Evolutionary conservation across 1,140 invertebrate species (phyloP).

Genomic region (Dinothrombium tinctorium): DNA sequence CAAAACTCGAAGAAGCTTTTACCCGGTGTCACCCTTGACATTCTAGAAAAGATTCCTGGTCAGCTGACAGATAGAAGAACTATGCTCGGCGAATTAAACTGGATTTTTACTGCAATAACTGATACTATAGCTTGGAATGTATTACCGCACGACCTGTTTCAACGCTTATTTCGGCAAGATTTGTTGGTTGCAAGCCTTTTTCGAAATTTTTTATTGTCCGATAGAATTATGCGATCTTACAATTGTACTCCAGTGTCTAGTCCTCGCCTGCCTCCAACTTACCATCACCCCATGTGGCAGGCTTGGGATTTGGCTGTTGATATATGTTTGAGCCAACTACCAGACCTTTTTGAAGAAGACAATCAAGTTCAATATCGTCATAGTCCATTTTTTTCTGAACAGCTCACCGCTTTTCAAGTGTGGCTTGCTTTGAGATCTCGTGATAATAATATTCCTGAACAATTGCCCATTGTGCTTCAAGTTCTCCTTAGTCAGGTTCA

Average conservation of each 20-base stretch:
- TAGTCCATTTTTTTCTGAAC: slow-evolving; percentile 88
- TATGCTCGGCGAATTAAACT: slow-evolving; percentile 94
- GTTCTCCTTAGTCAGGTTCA: slow-evolving; percentile 91
- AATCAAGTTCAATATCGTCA: slow-evolving; percentile 26
- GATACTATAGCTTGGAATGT: slow-evolving; percentile 99
- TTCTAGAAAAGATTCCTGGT: slow-evolving; percentile 85
- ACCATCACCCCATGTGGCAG: slow-evolving; percentile 45
- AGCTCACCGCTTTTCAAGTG: slow-evolving; percentile 89
- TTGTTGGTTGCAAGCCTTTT: slow-evolving; percentile 92
- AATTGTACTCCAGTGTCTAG: slow-evolving; percentile 82
- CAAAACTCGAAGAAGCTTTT: slow-evolving; percentile 57
- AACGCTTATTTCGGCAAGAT: slow-evolving; percentile 89
- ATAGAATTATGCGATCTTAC: slow-evolving; percentile 82
- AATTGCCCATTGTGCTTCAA: slow-evolving; percentile 82
- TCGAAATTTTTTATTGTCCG: slow-evolving; percentile 86
- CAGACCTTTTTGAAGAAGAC: slow-evolving; percentile 36
- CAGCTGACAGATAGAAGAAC: slow-evolving; percentile 79
- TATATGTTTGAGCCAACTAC: slow-evolving; percentile 67
- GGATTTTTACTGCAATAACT: slow-evolving; percentile 99
- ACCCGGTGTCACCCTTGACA: slow-evolving; percentile 48
- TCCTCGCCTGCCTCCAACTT: slow-evolving; percentile 67
- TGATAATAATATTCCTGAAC: slow-evolving; percentile 55
- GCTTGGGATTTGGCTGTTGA: slow-evolving; percentile 95
- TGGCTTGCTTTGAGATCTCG: slow-evolving; percentile 38
- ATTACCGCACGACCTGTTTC: slow-evolving; percentile 74